These are phyloP conservation scores for Trididemnum miniatum DNA, from an alignment of 23 tunicate genomes.

Conservation along the genomic window DNA sequence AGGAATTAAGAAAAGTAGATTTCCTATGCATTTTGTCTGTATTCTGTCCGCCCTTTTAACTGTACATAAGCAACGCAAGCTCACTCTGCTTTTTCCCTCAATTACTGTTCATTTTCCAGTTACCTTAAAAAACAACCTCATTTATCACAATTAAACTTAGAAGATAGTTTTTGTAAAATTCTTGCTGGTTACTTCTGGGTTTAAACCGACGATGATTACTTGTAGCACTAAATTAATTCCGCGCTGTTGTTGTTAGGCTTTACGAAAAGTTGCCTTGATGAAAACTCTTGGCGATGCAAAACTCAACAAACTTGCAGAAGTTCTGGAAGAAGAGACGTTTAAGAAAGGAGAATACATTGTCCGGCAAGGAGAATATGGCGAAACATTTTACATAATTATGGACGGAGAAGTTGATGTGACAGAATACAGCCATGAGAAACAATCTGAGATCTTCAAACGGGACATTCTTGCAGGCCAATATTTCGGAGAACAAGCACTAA, in stretches of 20 bases:
- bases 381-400: conserved; percentile 87
- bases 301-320: conserved; percentile 82
- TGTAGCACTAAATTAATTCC: too few species aligned
- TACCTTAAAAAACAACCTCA: too few species aligned
- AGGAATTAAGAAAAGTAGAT: conserved; percentile 62
- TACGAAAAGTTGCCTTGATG: conserved; percentile 67
- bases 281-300: conserved; percentile 40
- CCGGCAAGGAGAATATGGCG: conserved; percentile 87
- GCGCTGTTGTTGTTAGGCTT: conserved; percentile 33
- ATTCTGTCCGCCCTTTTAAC: too few species aligned
- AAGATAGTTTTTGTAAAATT: too few species aligned
- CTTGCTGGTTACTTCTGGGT: too few species aligned
- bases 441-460: conserved; percentile 45
- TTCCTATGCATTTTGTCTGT: too few species aligned
- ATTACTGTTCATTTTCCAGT: too few species aligned
- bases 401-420: conserved; percentile 93
- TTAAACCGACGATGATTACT: too few species aligned
- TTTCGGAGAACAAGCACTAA: conserved; percentile 95
- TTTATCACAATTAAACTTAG: too few species aligned
- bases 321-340: conserved; percentile 74
- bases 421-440: conserved; percentile 32
- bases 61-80: too few species aligned
- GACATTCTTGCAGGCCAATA: conserved; percentile 60
- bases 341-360: conserved; percentile 75
- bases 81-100: too few species aligned